Percentiles rank a stretch among this genome's conserved stretches.
Conservation (phyloP, 2,888 invertebrate genomes). For the Apamea anceps region DNA sequence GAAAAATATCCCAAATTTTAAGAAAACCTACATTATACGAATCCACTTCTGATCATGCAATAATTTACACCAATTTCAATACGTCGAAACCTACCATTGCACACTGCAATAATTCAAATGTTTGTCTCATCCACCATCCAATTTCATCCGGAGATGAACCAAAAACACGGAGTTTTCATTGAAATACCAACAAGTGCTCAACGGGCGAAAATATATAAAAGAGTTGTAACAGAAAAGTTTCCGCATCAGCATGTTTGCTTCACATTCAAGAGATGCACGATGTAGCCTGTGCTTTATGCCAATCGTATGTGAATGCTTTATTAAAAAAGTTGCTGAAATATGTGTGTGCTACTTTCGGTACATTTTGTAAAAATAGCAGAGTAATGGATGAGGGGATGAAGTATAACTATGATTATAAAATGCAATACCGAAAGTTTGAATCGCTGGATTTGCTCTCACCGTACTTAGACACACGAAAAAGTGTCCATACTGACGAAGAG, state of each 20-base stretch:
- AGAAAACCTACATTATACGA: neutral
- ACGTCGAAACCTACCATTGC: neutral
- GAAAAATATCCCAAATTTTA: no score
- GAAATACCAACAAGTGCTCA: conserved; percentile 45
- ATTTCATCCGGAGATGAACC: conserved; percentile 1
- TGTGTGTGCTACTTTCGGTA: conserved; percentile 7
- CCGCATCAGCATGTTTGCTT: conserved; percentile 25
- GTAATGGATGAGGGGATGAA: neutral
- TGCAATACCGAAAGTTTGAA: no score
- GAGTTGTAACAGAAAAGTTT: conserved; percentile 32
- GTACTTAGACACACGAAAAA: no score
- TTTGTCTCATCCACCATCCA: neutral
- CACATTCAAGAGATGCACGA: conserved; percentile 36
- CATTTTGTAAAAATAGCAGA: neutral
- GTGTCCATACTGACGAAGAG: no score
- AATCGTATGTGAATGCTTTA: conserved; percentile 46
- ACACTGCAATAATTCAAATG: neutral
- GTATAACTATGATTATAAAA: neutral
- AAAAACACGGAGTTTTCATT: conserved; percentile 40
- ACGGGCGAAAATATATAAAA: conserved; percentile 36
- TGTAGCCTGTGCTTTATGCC: conserved; percentile 35
- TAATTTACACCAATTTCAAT: neutral
- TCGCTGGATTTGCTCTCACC: no score
- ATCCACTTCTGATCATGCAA: neutral
- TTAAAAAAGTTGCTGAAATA: conserved; percentile 43